These are phyloP conservation scores for Phaenicophaeus curvirostris DNA, from an alignment of 2,797 vertebrate genomes.

Conservation along the genomic window DNA sequence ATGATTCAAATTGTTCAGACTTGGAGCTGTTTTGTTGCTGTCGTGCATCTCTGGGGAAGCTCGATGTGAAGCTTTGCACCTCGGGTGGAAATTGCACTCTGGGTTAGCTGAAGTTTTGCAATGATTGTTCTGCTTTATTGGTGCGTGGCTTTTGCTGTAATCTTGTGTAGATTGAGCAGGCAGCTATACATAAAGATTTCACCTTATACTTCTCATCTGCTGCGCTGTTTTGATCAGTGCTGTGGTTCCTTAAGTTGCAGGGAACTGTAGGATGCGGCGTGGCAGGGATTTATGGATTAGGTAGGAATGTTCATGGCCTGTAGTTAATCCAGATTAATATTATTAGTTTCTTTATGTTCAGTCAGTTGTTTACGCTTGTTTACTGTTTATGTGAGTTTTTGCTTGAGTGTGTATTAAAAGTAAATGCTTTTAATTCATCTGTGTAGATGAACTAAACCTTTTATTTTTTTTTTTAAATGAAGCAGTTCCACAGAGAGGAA, in stretches of 20 bases:
- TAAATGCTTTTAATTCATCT: not conserved
- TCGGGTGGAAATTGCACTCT: not conserved
- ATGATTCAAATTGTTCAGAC: not conserved
- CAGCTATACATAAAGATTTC: not conserved
- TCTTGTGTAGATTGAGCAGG: not conserved
- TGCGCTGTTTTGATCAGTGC: not conserved
- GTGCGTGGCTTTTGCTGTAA: not conserved
- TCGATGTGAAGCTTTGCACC: not conserved
- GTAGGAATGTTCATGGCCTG: constrained; percentile 44
- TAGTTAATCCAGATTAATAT: constrained; percentile 70
- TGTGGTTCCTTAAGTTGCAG: constrained; percentile 1
- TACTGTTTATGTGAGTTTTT: constrained; percentile 20
- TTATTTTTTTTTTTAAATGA: not conserved
- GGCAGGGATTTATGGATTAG: constrained; percentile 61
- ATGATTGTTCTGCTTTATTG: not conserved
- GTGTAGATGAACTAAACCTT: not conserved
- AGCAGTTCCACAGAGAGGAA: not conserved
- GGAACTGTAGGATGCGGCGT: not conserved
- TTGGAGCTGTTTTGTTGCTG: not conserved
- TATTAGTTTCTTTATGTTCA: constrained; percentile 56
- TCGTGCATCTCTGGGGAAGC: not conserved
- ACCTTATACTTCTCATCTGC: not conserved
- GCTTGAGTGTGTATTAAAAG: not conserved
- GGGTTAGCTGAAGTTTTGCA: not conserved
- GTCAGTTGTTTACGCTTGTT: constrained; percentile 27